Conservation (phyloP, 2,113 vertebrate species). For the Sinocyclocheilus anshuiensis region DNA sequence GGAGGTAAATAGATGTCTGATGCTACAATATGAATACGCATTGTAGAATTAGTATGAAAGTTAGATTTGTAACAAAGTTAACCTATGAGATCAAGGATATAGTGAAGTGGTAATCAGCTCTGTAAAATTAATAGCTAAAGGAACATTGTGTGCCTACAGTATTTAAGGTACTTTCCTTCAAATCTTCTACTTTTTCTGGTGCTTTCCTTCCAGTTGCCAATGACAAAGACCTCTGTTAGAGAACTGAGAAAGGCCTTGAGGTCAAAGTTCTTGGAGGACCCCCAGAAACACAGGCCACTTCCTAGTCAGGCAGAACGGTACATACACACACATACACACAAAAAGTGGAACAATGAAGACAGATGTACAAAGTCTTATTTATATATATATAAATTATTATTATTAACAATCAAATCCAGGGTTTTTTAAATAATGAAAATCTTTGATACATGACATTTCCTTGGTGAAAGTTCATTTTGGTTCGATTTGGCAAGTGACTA, state of each 20-base stretch:
- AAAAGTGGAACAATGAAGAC: slow-evolving; percentile 10
- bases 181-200: background rate
- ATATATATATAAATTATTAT: too few species aligned
- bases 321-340: slow-evolving; percentile 54
- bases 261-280: slow-evolving; percentile 79
- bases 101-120: background rate
- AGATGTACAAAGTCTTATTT: slow-evolving; percentile 35
- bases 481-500: slow-evolving; percentile 19
- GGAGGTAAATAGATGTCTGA: background rate
- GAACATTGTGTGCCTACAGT: background rate
- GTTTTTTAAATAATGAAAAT: too few species aligned
- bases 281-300: slow-evolving; percentile 67
- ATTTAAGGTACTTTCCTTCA: background rate
- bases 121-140: background rate
- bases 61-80: background rate
- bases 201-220: slow-evolving; percentile 58
- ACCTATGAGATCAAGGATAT: background rate
- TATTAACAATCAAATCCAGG: too few species aligned
- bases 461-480: too few species aligned
- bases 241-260: slow-evolving; percentile 77
- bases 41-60: background rate
- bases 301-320: slow-evolving; percentile 82
- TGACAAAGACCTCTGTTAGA: slow-evolving; percentile 83
- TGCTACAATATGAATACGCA: background rate
- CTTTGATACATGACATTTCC: too few species aligned